Base-by-base conservation (phyloP, 92 coral and sea anemone species). In the Anthopleura xanthogrammica region DNA sequence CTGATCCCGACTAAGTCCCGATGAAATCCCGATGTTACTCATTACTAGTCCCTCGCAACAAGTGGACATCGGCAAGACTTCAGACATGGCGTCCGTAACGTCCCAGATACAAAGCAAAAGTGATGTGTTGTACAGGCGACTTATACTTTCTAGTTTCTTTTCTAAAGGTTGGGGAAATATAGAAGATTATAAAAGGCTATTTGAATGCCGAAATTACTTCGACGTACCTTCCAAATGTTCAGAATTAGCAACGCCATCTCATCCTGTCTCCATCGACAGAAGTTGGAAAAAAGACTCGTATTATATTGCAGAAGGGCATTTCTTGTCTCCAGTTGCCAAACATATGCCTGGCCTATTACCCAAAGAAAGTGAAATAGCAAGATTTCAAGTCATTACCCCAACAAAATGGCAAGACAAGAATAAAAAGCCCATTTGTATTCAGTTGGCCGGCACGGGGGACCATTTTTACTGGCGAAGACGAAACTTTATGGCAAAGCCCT, bases 371-470 rank as follows among this genome's bases (percentile, higher is more conserved):
- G 95, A 94, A 87, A 79, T 79, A 75, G 99, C 99, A 82, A 76
- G 87, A 42, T 96, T 96, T 87, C 99, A 96, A 82, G 90, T 93
- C 58, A 84, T 96, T 29, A 64, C 93, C 23, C 99, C 99, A 40
- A 93, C 86, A 50, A 82, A 86, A 58, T 91, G 95, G 92, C 88
- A 65, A 23, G 84, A 87, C 41, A 86, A 87, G 48, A 89, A 79
- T 65, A 91, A 91, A 76, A 91, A 88, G 71, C 97, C 99, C 4
- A 83, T 91, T 65, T 96, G 99, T 70, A 86, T 96, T 13, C 98
- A 94, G 36, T 78, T 96, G 11, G 99, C 99, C 40, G 99, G 99
- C 0, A 96, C 99, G 0, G 99, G 99, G 24, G 99, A 96, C 87
- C 99, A 96, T 76, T 86, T 87, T 79, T 96, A 85, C 84, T 96